These are phyloP conservation scores for Lithosia quadra DNA, from an alignment of 2,888 invertebrate species.

Conservation along the genomic window DNA sequence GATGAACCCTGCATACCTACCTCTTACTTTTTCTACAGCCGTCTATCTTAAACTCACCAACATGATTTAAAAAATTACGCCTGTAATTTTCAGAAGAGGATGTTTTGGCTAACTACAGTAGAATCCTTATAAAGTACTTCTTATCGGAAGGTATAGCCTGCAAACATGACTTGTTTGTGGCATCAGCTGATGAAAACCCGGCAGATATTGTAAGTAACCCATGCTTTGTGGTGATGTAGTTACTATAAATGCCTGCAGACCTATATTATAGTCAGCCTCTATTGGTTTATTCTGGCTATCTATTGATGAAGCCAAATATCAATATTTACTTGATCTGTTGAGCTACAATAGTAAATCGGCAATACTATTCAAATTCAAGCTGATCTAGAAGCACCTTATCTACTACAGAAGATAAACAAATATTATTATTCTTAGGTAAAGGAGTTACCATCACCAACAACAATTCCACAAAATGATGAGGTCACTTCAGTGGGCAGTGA, in stretches of 20 bases:
- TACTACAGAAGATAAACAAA: not conserved
- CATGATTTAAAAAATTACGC: not conserved
- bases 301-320: no score
- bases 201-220: conserved; percentile 85
- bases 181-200: conserved; percentile 91
- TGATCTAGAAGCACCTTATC: not conserved
- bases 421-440: conserved; percentile 75
- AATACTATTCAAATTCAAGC: no score
- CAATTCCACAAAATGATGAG: conserved; percentile 77
- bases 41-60: not conserved
- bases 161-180: conserved; percentile 91
- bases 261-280: no score
- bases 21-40: not conserved
- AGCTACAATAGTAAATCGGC: no score
- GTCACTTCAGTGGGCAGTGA: conserved; percentile 55
- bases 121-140: conserved; percentile 93
- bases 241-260: no score
- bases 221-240: not conserved
- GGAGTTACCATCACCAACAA: conserved; percentile 84
- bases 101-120: conserved; percentile 91
- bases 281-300: no score
- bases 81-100: conserved; percentile 92
- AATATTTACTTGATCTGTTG: no score
- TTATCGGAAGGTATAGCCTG: conserved; percentile 94
- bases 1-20: no score